These are phyloP conservation scores for Lycodopsis pacificus DNA, from an alignment of 2,797 vertebrate genomes.

Conservation along the genomic window DNA sequence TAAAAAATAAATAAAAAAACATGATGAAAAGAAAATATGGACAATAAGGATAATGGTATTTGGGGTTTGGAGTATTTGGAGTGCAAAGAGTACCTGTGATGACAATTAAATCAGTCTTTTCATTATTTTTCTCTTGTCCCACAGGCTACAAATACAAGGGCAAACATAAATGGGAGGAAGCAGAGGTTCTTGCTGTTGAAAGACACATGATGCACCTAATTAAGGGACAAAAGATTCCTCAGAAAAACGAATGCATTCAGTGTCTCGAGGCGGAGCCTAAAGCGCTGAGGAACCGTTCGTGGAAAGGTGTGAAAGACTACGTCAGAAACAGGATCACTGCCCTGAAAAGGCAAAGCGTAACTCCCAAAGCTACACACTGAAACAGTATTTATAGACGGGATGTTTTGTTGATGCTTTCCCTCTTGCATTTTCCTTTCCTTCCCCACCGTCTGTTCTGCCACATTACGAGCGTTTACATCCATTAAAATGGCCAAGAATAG, in stretches of 20 bases:
- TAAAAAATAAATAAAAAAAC: too few species aligned
- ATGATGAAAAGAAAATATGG: not conserved
- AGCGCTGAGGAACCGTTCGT: slow-evolving; percentile 57
- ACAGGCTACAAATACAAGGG: slow-evolving; percentile 27
- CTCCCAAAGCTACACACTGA: not conserved
- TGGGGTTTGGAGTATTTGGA: not conserved
- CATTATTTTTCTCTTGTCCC: not conserved
- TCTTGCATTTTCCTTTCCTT: not conserved
- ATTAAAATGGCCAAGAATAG: not conserved
- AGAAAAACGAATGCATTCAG: slow-evolving; percentile 72
- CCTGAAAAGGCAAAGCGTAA: slow-evolving; percentile 51
- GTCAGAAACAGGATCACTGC: slow-evolving; percentile 75
- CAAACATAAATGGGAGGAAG: slow-evolving; percentile 60
- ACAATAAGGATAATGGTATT: not conserved
- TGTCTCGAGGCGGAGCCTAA: slow-evolving; percentile 66
- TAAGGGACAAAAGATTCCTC: slow-evolving; percentile 60
- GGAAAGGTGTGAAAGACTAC: slow-evolving; percentile 75
- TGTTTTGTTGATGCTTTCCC: accelerated
- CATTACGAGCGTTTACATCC: not conserved
- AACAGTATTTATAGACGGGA: not conserved
- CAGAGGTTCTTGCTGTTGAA: slow-evolving; percentile 66
- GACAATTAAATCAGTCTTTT: not conserved
- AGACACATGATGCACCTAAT: slow-evolving; percentile 73
- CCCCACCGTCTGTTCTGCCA: not conserved
- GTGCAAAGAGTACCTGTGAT: not conserved